Conservation (phyloP, 1,140 invertebrate species). For the Mamestra configurata region DNA sequence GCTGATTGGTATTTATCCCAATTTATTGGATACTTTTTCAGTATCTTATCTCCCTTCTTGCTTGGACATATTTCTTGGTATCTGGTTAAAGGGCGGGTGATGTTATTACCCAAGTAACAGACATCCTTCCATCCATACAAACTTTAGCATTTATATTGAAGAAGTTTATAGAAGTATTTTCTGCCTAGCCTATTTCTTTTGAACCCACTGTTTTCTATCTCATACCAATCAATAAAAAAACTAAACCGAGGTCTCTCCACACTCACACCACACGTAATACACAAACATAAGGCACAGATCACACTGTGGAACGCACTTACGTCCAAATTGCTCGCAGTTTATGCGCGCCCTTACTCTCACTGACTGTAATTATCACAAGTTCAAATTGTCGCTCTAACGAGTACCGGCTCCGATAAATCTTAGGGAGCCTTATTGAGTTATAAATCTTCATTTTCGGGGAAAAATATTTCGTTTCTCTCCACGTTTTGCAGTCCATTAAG, state of each 20-base stretch:
- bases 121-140: no score
- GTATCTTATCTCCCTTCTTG: no score
- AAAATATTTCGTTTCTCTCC: conserved; percentile 15
- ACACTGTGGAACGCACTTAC: conserved; percentile 71
- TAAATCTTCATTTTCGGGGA: conserved; percentile 22
- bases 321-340: conserved; percentile 64
- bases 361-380: conserved; percentile 41
- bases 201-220: no score
- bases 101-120: no score
- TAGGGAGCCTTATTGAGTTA: background rate
- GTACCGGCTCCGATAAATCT: conserved; percentile 12
- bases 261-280: conserved; percentile 48
- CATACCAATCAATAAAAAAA: background rate
- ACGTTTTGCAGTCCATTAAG: conserved; percentile 2
- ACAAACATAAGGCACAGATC: conserved; percentile 65
- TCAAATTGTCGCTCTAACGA: conserved; percentile 29
- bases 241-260: background rate
- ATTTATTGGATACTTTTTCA: no score
- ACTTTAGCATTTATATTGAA: no score
- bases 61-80: no score
- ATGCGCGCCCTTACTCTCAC: conserved; percentile 53
- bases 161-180: no score
- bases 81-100: no score
- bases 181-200: no score
- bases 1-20: no score